Base-by-base conservation (phyloP, 2,797 vertebrate genomes). In the Enteromius viviparus region DNA sequence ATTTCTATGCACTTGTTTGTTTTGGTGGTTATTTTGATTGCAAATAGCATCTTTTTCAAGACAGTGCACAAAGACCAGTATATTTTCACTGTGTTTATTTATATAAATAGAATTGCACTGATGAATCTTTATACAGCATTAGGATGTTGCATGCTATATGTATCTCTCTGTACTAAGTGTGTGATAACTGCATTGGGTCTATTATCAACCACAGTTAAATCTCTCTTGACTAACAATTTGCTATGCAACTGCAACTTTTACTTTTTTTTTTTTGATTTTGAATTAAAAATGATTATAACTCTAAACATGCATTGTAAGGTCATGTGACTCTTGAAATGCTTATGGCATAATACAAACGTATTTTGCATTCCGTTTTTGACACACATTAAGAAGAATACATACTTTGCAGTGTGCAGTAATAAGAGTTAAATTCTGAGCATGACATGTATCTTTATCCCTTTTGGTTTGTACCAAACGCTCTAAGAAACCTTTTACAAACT, bases 401-500 rank as follows among this genome's bases (percentile, higher is more conserved):
- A 23, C 0, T 76, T 40, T 76, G 53, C 29, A 14, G 26, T 72
- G 42, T 75, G 45, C 17, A 32, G 10, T 55, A 75, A 23, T 58
- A 40, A 15, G 6, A 75, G 51, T 60, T 76, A 0, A 32, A 19
- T 64, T 19, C 29, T 64, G 62, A 64, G 45, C 14, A 26, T 7
- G n/a, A 51, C 47, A 40, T 69, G 34, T 29, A 42, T 34, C 14
- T 40, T 26, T 69, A 69, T 69, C 21, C 0, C 9, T 26, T 80
- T 71, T 60, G 23, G 37, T 29, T 58, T 55, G 66, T 3, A 45
- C 34, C 23, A 9, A 11, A 6, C n/a, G 11, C 21, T 58, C 21
- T 6, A 76, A 76, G 26, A 80, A 37, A 15, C 17, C 40, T 68
- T 79, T 9, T 19, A 42, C 17, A 19, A 76, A 23, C 17, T 80